These are phyloP conservation scores for Hydropsyche tenuis DNA, from an alignment of 1,140 invertebrate genomes.

Conservation along the genomic window DNA sequence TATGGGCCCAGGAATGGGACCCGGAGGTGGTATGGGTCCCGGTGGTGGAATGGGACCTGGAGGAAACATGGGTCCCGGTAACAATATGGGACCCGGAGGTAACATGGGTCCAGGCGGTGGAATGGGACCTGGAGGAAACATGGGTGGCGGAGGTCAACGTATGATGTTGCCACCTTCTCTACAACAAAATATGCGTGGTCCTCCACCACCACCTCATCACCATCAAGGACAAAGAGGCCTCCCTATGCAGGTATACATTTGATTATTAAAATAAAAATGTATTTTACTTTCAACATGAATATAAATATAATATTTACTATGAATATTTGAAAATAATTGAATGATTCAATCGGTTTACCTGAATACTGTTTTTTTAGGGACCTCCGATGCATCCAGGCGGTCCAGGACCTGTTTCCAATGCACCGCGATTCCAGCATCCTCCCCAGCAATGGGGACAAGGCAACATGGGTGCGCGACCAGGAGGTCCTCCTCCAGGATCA, in stretches of 20 bases:
- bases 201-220: constrained; percentile 59
- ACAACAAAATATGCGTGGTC: constrained; percentile 53
- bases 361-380: constrained; percentile 46
- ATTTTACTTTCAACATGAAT: background rate
- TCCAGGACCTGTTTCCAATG: constrained; percentile 32
- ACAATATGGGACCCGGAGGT: constrained; percentile 53
- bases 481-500: constrained; percentile 38
- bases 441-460: constrained; percentile 45
- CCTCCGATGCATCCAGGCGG: constrained; percentile 60
- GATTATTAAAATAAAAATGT: background rate
- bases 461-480: constrained; percentile 33
- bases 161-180: constrained; percentile 50
- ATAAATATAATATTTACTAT: no score
- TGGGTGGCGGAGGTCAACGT: constrained; percentile 57
- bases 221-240: constrained; percentile 53
- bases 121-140: constrained; percentile 57
- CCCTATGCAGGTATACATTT: constrained; percentile 47
- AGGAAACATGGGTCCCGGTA: constrained; percentile 44
- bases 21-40: constrained; percentile 39
- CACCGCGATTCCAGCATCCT: constrained; percentile 45
- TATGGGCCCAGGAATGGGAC: constrained; percentile 37
- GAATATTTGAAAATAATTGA: constrained; percentile 13
- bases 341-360: background rate
- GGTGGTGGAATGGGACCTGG: constrained; percentile 43
- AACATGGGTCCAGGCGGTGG: constrained; percentile 54